Evolutionary conservation across 2,888 invertebrate genomes (phyloP).

Genomic region (Cynaeus angustus): DNA sequence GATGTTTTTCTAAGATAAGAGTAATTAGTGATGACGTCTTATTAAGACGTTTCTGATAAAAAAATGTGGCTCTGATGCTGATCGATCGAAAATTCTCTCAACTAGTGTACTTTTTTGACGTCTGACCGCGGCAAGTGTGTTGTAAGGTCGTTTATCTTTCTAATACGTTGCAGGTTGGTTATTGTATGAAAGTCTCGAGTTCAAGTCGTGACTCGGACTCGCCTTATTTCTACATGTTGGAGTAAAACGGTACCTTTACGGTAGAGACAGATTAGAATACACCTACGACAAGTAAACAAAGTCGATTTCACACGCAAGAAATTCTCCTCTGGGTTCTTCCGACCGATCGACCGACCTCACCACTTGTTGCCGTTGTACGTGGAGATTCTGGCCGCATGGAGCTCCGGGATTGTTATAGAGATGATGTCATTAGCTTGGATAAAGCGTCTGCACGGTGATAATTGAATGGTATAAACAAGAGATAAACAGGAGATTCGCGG

Average conservation of each 20-base stretch:
- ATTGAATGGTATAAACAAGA: slow-evolving; percentile 17
- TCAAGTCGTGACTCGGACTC: slow-evolving; percentile 47
- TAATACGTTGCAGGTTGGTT: slow-evolving; percentile 40
- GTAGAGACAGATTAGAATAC: slow-evolving; percentile 45
- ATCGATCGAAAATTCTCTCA: not conserved
- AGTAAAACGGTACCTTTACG: slow-evolving; percentile 46
- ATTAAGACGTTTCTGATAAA: not conserved
- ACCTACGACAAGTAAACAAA: slow-evolving; percentile 38
- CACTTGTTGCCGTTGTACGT: slow-evolving; percentile 1
- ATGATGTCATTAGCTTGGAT: slow-evolving; percentile 24
- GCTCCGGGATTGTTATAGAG: slow-evolving; percentile 21
- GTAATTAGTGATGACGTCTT: slow-evolving; percentile 1
- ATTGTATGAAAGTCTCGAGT: slow-evolving; percentile 38
- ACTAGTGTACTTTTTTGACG: not conserved
- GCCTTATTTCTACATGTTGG: slow-evolving; percentile 44
- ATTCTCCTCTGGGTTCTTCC: not conserved
- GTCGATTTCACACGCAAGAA: slow-evolving; percentile 30
- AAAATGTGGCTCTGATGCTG: slow-evolving; percentile 7
- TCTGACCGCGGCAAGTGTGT: slow-evolving; percentile 12
- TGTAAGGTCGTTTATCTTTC: slow-evolving; percentile 44
- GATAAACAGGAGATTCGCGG: slow-evolving; percentile 9
- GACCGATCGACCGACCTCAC: not conserved
- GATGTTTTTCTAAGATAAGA: slow-evolving; percentile 22
- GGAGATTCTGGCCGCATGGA: not conserved
- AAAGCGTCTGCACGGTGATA: slow-evolving; percentile 20